Conservation (phyloP, 2,113 vertebrate genomes). For the Isichthys henryi region DNA sequence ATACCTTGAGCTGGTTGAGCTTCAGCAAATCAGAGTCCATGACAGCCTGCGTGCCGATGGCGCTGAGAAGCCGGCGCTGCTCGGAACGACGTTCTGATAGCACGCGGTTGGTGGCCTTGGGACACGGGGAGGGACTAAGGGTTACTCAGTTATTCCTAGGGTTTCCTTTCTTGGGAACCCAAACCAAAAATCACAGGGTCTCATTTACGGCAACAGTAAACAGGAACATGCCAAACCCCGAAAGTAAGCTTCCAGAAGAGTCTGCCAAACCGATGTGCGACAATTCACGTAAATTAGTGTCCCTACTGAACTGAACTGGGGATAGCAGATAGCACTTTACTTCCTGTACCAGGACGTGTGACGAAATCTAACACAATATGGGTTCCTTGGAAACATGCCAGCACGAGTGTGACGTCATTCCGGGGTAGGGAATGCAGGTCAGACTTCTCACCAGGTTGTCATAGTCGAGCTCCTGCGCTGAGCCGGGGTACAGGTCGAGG, state of each 20-base stretch:
- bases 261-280: background rate
- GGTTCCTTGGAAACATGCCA: background rate
- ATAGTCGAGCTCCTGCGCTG: slow-evolving; percentile 66
- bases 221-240: background rate
- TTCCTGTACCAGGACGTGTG: background rate
- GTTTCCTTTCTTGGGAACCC: background rate
- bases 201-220: background rate
- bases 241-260: background rate
- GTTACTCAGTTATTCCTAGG: background rate
- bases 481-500: slow-evolving; percentile 76
- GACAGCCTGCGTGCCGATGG: slow-evolving; percentile 75
- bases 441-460: slow-evolving; percentile 62
- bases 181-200: background rate
- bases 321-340: background rate
- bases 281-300: background rate
- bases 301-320: background rate
- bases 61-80: slow-evolving; percentile 80
- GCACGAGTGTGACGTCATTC: background rate
- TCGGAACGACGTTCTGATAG: slow-evolving; percentile 82
- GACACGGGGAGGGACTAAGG: background rate
- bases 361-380: background rate
- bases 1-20: slow-evolving; percentile 88
- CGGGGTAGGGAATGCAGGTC: background rate
- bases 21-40: slow-evolving; percentile 86
- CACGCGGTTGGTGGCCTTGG: slow-evolving; percentile 72